Base-by-base conservation (phyloP, 2,113 vertebrate species). In the Hippolais icterina region DNA sequence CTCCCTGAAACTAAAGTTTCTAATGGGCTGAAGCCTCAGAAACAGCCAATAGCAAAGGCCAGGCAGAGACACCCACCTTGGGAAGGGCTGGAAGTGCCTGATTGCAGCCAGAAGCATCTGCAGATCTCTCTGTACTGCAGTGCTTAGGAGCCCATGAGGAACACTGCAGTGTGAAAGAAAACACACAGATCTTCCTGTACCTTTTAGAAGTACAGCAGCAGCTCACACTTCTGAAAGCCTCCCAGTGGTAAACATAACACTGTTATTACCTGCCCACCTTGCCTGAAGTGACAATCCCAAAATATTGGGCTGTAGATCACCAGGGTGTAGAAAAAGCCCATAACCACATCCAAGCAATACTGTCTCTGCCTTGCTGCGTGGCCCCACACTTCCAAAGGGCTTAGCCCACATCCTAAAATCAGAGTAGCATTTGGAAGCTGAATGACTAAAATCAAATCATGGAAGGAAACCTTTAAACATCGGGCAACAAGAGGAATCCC, bases 61-160 rank as follows among this genome's bases (percentile, higher is more conserved):
- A 93, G 86, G 83, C 80, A 94, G 80, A 95, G 93, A 95, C 89
- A 94, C 86, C 96, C 94, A 95, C 89, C 86, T 83, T 23, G 89
- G 91, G 96, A 35, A 93, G 71, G 68, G 71, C 12, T 54, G 61
- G 33, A 53, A 66, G 80, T 50, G 82, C 20, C 65, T 18, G 70
- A 79, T 33, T 25, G 44, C 2, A 31, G 79, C 71, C 90, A 95
- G 83, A 49, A 80, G 87, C 75, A 83, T 88, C 79, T 83, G 71
- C 78, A 85, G 50, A 47, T 24, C 68, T 72, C 75, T 77, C 63
- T 49, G 3, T 5, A 3, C 41, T n/a, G 12, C 11, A 57, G 42
- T 2, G 39, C 82, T 90, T 28, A 44, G 10, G n/a, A 93, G 82
- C 46, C 87, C 77, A 33, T 0, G 0, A 95, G 90, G 75, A 93